Evolutionary conservation across 2,113 vertebrate species (phyloP), one percentile per base, ranked within the genome.

Genomic region (Hippocampus barbouri): DNA sequence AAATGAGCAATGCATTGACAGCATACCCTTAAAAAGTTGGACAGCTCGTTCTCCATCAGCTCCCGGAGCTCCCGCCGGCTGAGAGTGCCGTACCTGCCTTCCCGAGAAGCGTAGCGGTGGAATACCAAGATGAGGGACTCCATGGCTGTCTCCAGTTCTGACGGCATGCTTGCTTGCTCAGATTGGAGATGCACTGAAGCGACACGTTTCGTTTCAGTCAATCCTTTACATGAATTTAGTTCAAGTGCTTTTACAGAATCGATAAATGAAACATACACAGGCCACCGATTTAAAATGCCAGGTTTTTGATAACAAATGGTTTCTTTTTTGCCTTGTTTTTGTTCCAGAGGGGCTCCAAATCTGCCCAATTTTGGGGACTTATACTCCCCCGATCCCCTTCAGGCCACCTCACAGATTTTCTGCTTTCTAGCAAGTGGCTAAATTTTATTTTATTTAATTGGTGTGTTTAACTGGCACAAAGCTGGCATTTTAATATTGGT

Each of bases 81-180:
- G 15, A 97, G 93, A 5, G 92, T 91, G 85, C 74, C 82, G 1
- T 60, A 79, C 30, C 78, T 79, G 0, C 92, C 92, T 0, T 93
- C 92, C 14, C 82, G 93, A 1, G 85, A 88, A 0, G 94, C 92
- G 49, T 96, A 94, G 20, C 90, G 92, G 89, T 96, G 92, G 88
- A 96, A 96, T 59, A 94, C 95, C 41, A 65, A 89, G 87, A 98
- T 96, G 69, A 98, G 91, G 0, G 91, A 89, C 82, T 96, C 94
- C 94, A 98, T 96, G 3, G 94, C 92, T 0, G 60, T 88, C 73
- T 98, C 96, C 89, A 98, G 91, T 72, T 98, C 92, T 0, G 95
- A 96, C 2, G 93, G 93, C 96, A 91, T 91, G 82, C 34, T 71
- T 80, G 83, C 43, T 71, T 79, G 75, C 82, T 82, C 71, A 20